Base-by-base conservation (phyloP, 1,140 invertebrate genomes). In the Brachionus sp. region DNA sequence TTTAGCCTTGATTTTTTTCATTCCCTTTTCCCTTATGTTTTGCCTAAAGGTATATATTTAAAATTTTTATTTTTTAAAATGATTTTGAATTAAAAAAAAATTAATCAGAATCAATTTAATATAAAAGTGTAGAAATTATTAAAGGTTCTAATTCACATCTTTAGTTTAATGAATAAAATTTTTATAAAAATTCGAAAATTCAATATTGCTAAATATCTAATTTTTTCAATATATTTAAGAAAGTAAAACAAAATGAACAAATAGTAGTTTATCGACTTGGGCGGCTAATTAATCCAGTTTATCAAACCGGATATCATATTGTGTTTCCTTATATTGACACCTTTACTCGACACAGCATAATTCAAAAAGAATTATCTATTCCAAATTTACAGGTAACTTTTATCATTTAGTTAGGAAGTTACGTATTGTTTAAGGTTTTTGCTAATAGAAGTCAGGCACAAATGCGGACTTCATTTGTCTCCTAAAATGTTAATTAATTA, bases 211-310 rank as follows among this genome's bases (percentile, higher is more conserved):
- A 29, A 3, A 29, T 29, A 29, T 29, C 29, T 46, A 13, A 13
- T 42, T 44, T 42, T 42, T 12, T 42, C 35, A 13, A 70, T 23
- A 46, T 75, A 23, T 29, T 35, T 35, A 33, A 80, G 77, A 80
- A 80, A 64, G 77, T 80, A 23, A 39, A 23, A 62, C 35, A 80
- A 62, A 82, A 66, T 70, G 80, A 82, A 53, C 23, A 16, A 50
- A 29, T 82, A n/a, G 80, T 82, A 1, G 80, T 82, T 44, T 82
- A 82, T 70, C 39, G 80, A 66, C 57, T 82, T 25, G 80, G 80
- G 16, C 57, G 80, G 16, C 13, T 82, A 23, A 35, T 46, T 25
- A 0, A 57, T 12, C 37, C 80, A 44, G 23, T 44, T 16, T 44
- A 57, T 53, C 9, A 68, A 25, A 33, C 80, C 12, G 80, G 80